Evolutionary conservation across 2,888 invertebrate species (phyloP).

Genomic region (Eugnorisma glareosa): DNA sequence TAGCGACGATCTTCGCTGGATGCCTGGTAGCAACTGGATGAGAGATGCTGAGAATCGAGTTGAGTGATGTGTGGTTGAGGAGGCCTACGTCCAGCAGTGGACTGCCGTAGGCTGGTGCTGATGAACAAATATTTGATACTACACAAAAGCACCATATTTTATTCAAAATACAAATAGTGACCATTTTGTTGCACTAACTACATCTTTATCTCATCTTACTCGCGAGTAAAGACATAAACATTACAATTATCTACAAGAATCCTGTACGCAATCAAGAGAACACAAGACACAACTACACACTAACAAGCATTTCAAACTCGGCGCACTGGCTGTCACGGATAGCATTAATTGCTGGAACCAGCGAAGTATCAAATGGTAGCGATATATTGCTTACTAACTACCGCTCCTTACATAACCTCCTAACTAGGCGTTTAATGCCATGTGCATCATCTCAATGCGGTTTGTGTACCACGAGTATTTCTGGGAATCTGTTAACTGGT

Average conservation of each 20-base stretch:
- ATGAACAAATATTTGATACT: too few relatives aligned
- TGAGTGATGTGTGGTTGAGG: too few relatives aligned
- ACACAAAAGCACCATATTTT: too few relatives aligned
- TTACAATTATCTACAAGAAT: background rate
- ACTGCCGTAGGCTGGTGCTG: too few relatives aligned
- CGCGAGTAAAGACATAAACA: background rate
- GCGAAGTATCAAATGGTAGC: slow-evolving; percentile 29
- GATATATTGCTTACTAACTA: slow-evolving; percentile 7
- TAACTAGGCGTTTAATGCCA: slow-evolving; percentile 5
- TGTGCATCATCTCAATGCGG: slow-evolving; percentile 13
- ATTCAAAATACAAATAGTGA: too few relatives aligned
- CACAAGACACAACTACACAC: background rate
- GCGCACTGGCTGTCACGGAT: slow-evolving; percentile 25
- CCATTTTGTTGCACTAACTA: background rate
- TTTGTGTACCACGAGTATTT: background rate
- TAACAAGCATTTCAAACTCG: slow-evolving; percentile 41
- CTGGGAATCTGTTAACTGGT: background rate
- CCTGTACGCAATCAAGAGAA: slow-evolving; percentile 6
- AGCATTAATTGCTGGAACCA: slow-evolving; percentile 33
- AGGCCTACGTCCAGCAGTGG: too few relatives aligned
- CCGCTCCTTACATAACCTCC: background rate
- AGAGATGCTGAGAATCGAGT: too few relatives aligned
- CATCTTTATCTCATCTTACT: background rate
- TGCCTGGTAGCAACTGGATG: too few relatives aligned
- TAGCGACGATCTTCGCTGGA: too few relatives aligned